phyloP scores from a whole-genome alignment of 2,888 invertebrate species.

The Polymixis lichenea region DNA sequence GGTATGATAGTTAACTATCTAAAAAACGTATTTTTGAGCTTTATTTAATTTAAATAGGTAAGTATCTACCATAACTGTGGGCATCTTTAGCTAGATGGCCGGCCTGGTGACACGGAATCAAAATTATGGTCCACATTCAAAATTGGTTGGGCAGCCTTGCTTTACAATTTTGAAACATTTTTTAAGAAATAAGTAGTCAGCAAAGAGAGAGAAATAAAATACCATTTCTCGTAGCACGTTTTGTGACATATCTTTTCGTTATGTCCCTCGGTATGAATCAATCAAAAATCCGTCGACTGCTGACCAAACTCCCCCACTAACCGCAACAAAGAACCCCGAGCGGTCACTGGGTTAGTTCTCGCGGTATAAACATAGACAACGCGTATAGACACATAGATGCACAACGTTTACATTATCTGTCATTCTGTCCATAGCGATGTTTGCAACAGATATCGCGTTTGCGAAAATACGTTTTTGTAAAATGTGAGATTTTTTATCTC shows the following conservation, averaged over 20 bases:
- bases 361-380: constrained; percentile 5
- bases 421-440: background rate
- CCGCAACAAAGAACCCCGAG: constrained; percentile 27
- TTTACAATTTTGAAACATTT: too few species aligned
- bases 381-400: background rate
- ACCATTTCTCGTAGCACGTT: too few species aligned
- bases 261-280: background rate
- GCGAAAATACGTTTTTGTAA: background rate
- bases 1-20: too few species aligned
- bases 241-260: background rate
- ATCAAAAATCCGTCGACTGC: constrained; percentile 23
- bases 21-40: too few species aligned
- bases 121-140: too few species aligned
- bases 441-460: background rate
- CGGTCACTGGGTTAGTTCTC: constrained; percentile 51
- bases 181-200: too few species aligned
- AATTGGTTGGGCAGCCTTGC: too few species aligned
- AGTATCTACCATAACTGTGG: too few species aligned
- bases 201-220: too few species aligned
- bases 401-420: background rate
- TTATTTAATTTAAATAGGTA: too few species aligned
- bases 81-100: too few species aligned
- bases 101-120: too few species aligned
- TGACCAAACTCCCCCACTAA: constrained; percentile 41
- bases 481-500: background rate